Conservation (phyloP, 53 echinoderm and acorn worm genomes). For the Crossaster papposus region DNA sequence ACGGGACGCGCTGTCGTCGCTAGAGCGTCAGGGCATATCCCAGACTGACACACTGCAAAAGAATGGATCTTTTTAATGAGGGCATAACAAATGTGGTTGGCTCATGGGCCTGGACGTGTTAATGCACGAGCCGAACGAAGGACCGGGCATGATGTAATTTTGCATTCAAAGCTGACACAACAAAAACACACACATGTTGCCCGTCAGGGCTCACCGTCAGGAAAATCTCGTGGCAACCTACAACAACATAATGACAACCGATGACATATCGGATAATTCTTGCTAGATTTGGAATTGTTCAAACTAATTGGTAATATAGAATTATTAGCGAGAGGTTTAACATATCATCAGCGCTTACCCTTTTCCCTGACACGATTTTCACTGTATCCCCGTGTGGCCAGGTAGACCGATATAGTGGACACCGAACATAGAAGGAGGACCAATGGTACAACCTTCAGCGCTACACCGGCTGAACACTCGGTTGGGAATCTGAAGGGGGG, state of each 20-base stretch:
- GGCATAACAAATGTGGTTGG: neutral
- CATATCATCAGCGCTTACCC: neutral
- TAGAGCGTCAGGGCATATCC: neutral
- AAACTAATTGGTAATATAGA: no score
- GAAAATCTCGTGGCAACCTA: no score
- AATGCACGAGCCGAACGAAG: no score
- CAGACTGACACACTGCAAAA: neutral
- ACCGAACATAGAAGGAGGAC: conserved; percentile 12
- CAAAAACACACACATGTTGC: no score
- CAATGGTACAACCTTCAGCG: conserved; percentile 13
- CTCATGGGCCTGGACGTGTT: no score
- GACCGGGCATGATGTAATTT: no score
- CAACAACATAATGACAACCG: no score
- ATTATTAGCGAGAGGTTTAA: neutral
- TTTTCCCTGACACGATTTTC: neutral
- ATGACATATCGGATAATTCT: no score
- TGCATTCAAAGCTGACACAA: no score
- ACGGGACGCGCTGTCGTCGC: neutral
- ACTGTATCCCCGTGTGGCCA: conserved; percentile 29
- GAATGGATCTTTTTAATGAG: neutral
- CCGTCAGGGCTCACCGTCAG: no score
- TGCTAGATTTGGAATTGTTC: no score
- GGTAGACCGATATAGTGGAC: neutral
- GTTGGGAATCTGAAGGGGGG: conserved; percentile 19
- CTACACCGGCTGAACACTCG: conserved; percentile 1